phyloP scores from a whole-genome alignment of 2,113 vertebrate species.

The Crotophaga sulcirostris region DNA sequence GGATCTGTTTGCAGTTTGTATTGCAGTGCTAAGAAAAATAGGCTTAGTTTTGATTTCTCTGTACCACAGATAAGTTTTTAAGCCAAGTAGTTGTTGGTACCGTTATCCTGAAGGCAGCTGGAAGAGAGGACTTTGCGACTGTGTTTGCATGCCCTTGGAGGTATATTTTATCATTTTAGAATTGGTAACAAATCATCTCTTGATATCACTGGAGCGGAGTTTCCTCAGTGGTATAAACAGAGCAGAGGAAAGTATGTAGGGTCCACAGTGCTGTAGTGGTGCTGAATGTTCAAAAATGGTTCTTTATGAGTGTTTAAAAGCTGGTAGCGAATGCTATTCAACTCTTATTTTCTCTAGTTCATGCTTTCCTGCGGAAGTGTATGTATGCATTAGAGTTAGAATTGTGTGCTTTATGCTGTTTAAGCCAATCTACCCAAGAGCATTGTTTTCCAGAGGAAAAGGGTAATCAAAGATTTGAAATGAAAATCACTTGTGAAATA shows the following conservation, averaged over 20 bases:
- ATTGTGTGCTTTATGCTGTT: not conserved
- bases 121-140: not conserved
- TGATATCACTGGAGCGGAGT: not conserved
- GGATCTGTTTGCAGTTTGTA: not conserved
- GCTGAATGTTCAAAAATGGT: not conserved
- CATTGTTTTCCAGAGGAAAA: conserved; percentile 5
- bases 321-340: not conserved
- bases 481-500: conserved; percentile 24
- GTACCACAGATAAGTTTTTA: not conserved
- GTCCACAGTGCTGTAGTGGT: not conserved
- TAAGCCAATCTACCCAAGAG: not conserved
- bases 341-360: not conserved
- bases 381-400: not conserved
- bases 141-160: not conserved
- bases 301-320: not conserved
- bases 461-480: not conserved
- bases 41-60: not conserved
- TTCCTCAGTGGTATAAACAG: not conserved
- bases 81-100: not conserved
- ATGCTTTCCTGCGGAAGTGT: not conserved
- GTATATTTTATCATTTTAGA: not conserved
- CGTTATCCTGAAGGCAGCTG: not conserved
- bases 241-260: not conserved
- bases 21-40: not conserved
- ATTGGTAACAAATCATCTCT: not conserved